Conservation (phyloP, 2,888 invertebrate species). For the Dryadula phaetusa region DNA sequence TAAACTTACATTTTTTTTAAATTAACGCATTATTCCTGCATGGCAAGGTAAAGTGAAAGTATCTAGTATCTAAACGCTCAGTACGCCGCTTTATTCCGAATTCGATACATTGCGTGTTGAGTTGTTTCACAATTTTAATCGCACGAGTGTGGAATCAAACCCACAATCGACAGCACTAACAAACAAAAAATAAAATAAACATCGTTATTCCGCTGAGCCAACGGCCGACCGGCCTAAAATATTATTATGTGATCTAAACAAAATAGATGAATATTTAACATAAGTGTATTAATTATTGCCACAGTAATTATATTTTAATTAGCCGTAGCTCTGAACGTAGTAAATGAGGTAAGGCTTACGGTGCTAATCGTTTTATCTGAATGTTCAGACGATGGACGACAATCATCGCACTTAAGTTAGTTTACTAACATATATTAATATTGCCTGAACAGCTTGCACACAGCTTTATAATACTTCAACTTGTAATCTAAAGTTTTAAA, state of each 20-base stretch:
- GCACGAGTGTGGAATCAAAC: too few relatives aligned
- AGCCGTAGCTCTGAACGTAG: background rate
- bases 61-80: background rate
- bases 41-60: background rate
- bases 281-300: background rate
- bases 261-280: too few relatives aligned
- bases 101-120: too few relatives aligned
- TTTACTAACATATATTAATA: conserved; percentile 1
- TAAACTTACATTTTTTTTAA: too few relatives aligned
- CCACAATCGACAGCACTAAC: too few relatives aligned
- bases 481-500: background rate
- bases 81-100: too few relatives aligned
- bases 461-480: background rate
- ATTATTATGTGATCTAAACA: too few relatives aligned
- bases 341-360: conserved; percentile 11
- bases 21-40: too few relatives aligned
- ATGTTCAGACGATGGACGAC: background rate
- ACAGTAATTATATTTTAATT: conserved; percentile 7
- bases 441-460: background rate
- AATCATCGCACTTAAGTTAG: conserved; percentile 11
- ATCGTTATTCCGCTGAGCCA: too few relatives aligned
- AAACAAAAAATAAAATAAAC: too few relatives aligned
- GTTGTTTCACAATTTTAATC: too few relatives aligned
- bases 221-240: too few relatives aligned
- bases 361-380: conserved; percentile 17